A percentile compares a stretch with the other conserved stretches of the same genome.
These are phyloP conservation scores for Meriones psammophilus DNA, from an alignment of 2,797 vertebrate genomes.

Conservation along the genomic window DNA sequence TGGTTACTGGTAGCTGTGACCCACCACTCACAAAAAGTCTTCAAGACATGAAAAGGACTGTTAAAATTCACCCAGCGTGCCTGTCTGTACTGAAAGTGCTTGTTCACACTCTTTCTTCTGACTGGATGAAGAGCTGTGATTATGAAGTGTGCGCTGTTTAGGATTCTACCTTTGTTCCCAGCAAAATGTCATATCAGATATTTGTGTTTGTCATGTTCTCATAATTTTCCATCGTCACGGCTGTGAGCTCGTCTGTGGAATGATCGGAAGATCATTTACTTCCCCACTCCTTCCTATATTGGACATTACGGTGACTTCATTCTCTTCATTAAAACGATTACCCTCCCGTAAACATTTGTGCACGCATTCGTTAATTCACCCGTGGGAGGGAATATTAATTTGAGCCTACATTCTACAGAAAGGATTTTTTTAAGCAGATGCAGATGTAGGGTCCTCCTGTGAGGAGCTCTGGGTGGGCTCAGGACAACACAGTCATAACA, in stretches of 20 bases:
- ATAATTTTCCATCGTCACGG: constrained; percentile 42
- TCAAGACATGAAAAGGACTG: not conserved
- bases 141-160: not conserved
- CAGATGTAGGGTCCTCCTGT: not conserved
- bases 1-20: not conserved
- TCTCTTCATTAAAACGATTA: constrained; percentile 62
- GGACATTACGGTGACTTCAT: constrained; percentile 50
- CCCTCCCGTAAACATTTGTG: constrained; percentile 52
- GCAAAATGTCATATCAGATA: not conserved
- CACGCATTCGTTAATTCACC: not conserved
- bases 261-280: not conserved
- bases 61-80: not conserved
- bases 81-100: not conserved
- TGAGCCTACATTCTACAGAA: not conserved
- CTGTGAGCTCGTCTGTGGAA: not conserved
- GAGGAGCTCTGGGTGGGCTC: not conserved
- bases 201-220: not conserved
- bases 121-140: not conserved
- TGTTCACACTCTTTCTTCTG: not conserved
- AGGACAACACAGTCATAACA: not conserved
- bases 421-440: not conserved
- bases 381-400: not conserved
- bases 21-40: not conserved
- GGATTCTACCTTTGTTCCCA: not conserved
- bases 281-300: not conserved